Base-by-base conservation (phyloP, 2,113 vertebrate genomes). In the Cynocephalus volans region DNA sequence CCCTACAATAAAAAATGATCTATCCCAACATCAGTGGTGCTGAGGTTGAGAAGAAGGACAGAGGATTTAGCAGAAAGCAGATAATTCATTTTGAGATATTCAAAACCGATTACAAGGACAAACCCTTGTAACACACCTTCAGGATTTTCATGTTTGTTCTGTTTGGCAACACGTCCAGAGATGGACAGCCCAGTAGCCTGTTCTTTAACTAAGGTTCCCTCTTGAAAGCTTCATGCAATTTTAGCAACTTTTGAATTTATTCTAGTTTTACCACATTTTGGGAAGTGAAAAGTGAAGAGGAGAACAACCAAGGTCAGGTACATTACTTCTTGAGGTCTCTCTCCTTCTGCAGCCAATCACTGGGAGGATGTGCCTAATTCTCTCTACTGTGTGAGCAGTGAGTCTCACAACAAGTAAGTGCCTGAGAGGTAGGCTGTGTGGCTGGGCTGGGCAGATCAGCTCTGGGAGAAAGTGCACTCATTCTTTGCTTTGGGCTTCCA, bases 131-230 rank as follows among this genome's bases (percentile, higher is more conserved):
- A 48, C n/a, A 65, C n/a, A 4, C 76, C 62, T 93, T 93, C 28
- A n/a, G n/a, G 62, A 69, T 58, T 28, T 36, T 77, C 70, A 3
- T 6, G 50, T 56, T 72, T 77, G n/a, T 45, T 69, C 26, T 14
- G 10, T 77, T 77, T 58, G 36, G 7, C 73, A 58, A 0, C 80
- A 6, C 67, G 28, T 85, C 73, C 17, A 77, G 82, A 86, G 19
- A n/a, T 52, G 1, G 21, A n/a, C 0, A 12, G 26, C n/a, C n/a
- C 19, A 56, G 8, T 11, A 36, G 28, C 4, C 73, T 36, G 1
- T 56, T 48, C 36, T 60, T 81, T 65, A 65, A 70, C 15, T 28
- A 52, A 60, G 24, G 45, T 11, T 72, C 48, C 12, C 12, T 88
- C 31, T 33, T 72, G 12, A 72, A 85, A 50, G 56, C 31, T 52